These are phyloP conservation scores for Congeria kusceri DNA, from an alignment of 2,888 invertebrate species.

Conservation along the genomic window DNA sequence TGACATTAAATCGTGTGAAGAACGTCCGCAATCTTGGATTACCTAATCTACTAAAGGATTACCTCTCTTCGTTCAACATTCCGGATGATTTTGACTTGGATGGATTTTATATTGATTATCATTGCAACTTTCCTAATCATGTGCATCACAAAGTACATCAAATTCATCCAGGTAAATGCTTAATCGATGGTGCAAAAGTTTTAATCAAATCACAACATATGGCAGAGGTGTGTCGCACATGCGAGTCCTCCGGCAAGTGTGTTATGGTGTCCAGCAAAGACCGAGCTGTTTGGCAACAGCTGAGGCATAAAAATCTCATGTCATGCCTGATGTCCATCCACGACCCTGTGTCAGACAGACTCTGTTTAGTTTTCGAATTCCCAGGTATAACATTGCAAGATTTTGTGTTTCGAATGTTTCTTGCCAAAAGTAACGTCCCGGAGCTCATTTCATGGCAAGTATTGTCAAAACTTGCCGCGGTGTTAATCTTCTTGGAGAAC, in stretches of 20 bases:
- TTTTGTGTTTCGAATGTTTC: conserved; percentile 71
- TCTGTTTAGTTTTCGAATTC: conserved; percentile 79
- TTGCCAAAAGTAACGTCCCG: conserved; percentile 70
- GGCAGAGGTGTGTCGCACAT: conserved; percentile 63
- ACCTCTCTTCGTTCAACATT: conserved; percentile 75
- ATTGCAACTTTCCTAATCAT: conserved; percentile 78
- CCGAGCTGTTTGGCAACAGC: conserved; percentile 74
- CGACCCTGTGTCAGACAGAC: conserved; percentile 68
- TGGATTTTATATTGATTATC: conserved; percentile 75
- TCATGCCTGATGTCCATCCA: conserved; percentile 73
- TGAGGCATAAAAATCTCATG: conserved; percentile 77
- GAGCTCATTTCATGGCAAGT: conserved; percentile 77
- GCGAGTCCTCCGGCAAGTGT: conserved; percentile 64
- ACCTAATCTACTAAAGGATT: conserved; percentile 74
- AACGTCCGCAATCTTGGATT: conserved; percentile 72
- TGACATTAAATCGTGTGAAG: conserved; percentile 73
- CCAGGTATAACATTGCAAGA: conserved; percentile 78
- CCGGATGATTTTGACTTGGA: conserved; percentile 79
- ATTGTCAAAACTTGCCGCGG: conserved; percentile 74
- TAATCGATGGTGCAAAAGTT: conserved; percentile 70
- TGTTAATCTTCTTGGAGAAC: conserved; percentile 72
- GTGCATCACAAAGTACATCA: conserved; percentile 76
- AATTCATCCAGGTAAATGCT: conserved; percentile 73
- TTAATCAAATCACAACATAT: conserved; percentile 73
- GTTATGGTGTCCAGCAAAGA: conserved; percentile 64